Base-by-base conservation (phyloP, 2,888 invertebrate species). In the Hydropsyche betteni region DNA sequence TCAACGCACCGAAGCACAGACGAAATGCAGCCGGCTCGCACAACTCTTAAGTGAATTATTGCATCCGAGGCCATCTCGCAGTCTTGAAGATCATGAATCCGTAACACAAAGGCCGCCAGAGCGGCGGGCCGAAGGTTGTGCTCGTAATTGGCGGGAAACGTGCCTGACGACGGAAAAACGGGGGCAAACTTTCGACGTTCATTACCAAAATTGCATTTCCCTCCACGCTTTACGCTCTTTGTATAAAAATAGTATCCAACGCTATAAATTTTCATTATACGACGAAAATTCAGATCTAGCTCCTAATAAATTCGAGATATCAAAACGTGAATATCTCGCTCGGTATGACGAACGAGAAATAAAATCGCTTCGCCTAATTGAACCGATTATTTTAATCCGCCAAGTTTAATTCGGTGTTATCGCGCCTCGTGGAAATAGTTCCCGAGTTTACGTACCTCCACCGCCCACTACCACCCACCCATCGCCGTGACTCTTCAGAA, bases 371-470 rank as follows among this genome's bases (percentile, higher is more conserved):
- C 12, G 10, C 61, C 61, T 61, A 61, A 61, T 61, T 33, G 61
- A 61, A 61, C 61, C 61, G 61, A 61, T 61, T 61, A 61, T 61
- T 61, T 61, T 61, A 24, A 61, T 61, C 61, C 33, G n/a, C 61
- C 64, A 36, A 64, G 36, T 64, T 64, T 34, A 64, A 36, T 64
- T 64, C 34, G 64, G 36, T n/a, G 64, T 64, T 36, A 64, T 64
- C 36, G 34, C 64, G n/a, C 36, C 12, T 36, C 36, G 64, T n/a
- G 5, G 64, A n/a, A 64, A 64, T 64, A 64, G 36, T 64, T 64
- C 34, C 24, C n/a, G 58, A 58, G n/a, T 64, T n/a, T 36, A 12
- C 36, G 5, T 6, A 64, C 24, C 24, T 24, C 24, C 24, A 12
- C 64, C 64, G 10, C 64, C 64, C 36, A 34, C 33, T 61, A 8